Evolutionary conservation across 2,888 invertebrate genomes (phyloP).

Genomic region (Brachypterus glaber): DNA sequence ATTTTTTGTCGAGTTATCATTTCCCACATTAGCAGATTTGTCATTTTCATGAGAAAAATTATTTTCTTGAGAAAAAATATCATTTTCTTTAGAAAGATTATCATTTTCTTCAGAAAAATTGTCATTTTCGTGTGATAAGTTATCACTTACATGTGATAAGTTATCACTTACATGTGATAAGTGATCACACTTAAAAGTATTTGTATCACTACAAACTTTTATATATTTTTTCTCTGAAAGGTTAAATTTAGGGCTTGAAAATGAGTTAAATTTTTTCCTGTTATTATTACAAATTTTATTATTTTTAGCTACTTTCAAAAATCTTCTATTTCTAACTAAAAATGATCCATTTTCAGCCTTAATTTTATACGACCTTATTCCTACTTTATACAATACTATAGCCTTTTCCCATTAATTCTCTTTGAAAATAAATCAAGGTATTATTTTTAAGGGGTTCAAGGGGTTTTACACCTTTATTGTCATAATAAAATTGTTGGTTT

Average conservation of each 20-base stretch:
- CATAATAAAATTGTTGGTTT: constrained; percentile 4
- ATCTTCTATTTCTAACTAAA: constrained; percentile 8
- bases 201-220: background rate
- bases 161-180: too few relatives aligned
- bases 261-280: too few relatives aligned
- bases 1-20: too few relatives aligned
- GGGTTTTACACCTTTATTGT: constrained; percentile 3
- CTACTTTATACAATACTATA: constrained; percentile 4
- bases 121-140: too few relatives aligned
- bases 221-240: background rate
- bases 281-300: background rate
- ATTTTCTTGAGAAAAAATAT: too few relatives aligned
- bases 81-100: too few relatives aligned
- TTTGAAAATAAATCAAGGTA: constrained; percentile 3
- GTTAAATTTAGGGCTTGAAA: too few relatives aligned
- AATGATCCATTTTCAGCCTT: constrained; percentile 5
- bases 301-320: constrained; percentile 3
- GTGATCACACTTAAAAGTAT: too few relatives aligned
- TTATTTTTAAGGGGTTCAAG: background rate
- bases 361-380: constrained; percentile 5
- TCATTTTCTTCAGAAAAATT: too few relatives aligned
- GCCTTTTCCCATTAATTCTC: constrained; percentile 7
- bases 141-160: background rate
- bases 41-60: background rate
- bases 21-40: background rate